phyloP scores from a whole-genome alignment of 1,140 invertebrate genomes.

The Caerostris extrusa region DNA sequence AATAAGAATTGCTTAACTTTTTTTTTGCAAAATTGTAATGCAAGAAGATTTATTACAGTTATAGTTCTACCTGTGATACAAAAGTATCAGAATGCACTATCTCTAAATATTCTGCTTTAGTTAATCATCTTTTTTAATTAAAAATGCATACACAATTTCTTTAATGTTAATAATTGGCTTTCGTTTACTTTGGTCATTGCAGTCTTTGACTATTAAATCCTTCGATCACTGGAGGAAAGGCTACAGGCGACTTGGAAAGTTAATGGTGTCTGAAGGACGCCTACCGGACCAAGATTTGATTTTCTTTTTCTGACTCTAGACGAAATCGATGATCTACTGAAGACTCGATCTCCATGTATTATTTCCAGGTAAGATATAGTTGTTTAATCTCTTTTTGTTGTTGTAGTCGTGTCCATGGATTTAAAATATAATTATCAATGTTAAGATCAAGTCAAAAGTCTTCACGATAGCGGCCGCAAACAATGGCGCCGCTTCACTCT shows the following conservation, averaged over 20 bases:
- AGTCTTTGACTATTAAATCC: slow-evolving; percentile 84
- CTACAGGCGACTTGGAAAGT: slow-evolving; percentile 84
- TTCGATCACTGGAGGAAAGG: slow-evolving; percentile 86
- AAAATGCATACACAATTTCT: no score
- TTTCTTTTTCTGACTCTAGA: slow-evolving; percentile 86
- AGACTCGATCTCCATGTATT: slow-evolving; percentile 83
- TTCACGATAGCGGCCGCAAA: no score
- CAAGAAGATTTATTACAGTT: no score
- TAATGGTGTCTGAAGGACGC: slow-evolving; percentile 85
- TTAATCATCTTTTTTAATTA: no score
- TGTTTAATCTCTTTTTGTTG: background rate
- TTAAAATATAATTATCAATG: background rate
- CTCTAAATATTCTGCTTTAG: no score
- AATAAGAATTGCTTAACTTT: no score
- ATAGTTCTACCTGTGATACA: no score
- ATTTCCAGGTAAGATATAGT: slow-evolving; percentile 85
- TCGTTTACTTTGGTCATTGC: slow-evolving; percentile 31
- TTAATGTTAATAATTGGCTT: no score
- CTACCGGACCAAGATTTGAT: slow-evolving; percentile 87
- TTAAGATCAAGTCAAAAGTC: background rate
- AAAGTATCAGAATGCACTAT: no score
- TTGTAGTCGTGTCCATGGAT: background rate
- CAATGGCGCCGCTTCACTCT: no score
- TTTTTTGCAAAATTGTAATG: no score
- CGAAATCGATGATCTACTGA: slow-evolving; percentile 86